Evolutionary conservation across 2,113 vertebrate genomes (phyloP).

Genomic region (Neotragus pygmaeus): DNA sequence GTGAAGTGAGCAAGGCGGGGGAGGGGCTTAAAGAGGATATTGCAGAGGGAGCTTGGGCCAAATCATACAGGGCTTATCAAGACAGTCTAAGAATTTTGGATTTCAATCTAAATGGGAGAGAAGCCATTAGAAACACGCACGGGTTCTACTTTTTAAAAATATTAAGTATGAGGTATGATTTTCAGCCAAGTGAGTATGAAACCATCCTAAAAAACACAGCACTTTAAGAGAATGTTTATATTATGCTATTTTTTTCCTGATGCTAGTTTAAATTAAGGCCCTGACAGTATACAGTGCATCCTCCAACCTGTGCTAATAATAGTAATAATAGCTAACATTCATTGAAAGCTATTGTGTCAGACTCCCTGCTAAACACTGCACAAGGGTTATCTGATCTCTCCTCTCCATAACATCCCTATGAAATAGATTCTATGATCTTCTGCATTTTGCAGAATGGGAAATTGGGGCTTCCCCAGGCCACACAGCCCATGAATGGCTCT

Average conservation of each 20-base stretch:
- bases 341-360: not conserved
- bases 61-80: not conserved
- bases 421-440: not conserved
- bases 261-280: not conserved
- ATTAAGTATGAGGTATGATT: conserved; percentile 1
- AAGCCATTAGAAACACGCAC: not conserved
- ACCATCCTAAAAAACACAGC: not conserved
- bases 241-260: not conserved
- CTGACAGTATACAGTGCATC: not conserved
- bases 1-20: not conserved
- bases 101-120: not conserved
- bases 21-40: not conserved
- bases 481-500: not conserved
- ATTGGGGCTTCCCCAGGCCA: not conserved
- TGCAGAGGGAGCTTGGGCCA: not conserved
- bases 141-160: not conserved
- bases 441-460: not conserved
- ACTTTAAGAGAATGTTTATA: not conserved
- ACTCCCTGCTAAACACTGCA: not conserved
- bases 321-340: not conserved
- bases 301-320: not conserved
- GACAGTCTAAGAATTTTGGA: not conserved
- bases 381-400: not conserved
- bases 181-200: not conserved
- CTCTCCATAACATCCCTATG: not conserved